A percentile compares a stretch with the other conserved stretches of the same genome.
These are phyloP conservation scores for Eilema sororculum DNA, from an alignment of 2,888 invertebrate genomes.

Conservation along the genomic window DNA sequence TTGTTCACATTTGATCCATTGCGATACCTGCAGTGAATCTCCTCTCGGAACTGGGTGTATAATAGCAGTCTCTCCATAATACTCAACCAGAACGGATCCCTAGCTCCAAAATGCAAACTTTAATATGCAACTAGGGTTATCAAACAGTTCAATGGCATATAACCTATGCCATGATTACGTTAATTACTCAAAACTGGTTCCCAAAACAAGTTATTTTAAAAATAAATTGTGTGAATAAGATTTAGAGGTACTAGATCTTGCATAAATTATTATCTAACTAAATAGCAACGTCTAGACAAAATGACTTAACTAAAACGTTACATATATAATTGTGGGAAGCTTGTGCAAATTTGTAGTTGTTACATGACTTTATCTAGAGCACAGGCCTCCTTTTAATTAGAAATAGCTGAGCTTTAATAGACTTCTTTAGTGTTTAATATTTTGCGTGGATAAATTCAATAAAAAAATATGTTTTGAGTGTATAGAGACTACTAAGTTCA, in stretches of 20 bases:
- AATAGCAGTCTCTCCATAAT: not conserved
- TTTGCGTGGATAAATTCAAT: too few species aligned
- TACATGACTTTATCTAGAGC: not conserved
- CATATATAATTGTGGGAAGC: not conserved
- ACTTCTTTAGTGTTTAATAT: not conserved
- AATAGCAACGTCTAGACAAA: not conserved
- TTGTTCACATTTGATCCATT: too few species aligned
- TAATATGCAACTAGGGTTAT: not conserved
- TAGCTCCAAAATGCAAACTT: not conserved
- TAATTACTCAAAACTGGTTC: not conserved
- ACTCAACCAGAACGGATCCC: not conserved
- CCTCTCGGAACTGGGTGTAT: too few species aligned
- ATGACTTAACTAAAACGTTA: conserved; percentile 1
- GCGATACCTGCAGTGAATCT: not conserved
- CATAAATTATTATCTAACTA: conserved; percentile 6
- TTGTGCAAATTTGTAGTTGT: not conserved
- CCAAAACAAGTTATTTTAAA: not conserved
- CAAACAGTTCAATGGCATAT: not conserved
- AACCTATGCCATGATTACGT: not conserved
- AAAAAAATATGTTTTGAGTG: too few species aligned
- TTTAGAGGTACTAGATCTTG: not conserved
- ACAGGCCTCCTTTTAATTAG: not conserved
- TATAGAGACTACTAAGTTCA: too few species aligned
- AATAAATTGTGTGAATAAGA: not conserved
- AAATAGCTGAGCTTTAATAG: not conserved